Conservation (phyloP, 2,888 invertebrate species). For the Thecocarcelia acutangulata region DNA sequence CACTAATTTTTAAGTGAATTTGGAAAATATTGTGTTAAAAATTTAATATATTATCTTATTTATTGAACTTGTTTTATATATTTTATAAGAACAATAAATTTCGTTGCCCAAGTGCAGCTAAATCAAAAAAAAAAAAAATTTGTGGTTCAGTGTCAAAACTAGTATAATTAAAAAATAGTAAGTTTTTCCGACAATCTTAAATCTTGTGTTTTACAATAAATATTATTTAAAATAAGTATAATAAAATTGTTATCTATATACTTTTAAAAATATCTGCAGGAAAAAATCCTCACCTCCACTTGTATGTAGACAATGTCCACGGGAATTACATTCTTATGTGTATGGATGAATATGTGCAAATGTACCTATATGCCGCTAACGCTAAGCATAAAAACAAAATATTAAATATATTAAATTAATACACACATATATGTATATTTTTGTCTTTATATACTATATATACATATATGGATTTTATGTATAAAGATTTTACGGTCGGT, state of each 20-base stretch:
- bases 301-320: too few relatives aligned
- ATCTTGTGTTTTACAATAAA: neutral
- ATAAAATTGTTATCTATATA: neutral
- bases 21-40: neutral
- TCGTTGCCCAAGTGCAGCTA: neutral
- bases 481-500: too few relatives aligned
- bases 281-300: too few relatives aligned
- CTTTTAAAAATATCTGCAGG: too few relatives aligned
- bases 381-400: too few relatives aligned
- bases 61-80: neutral
- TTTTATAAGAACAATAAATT: neutral
- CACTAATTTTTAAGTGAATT: slow-evolving; percentile 20
- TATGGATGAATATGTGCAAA: too few relatives aligned
- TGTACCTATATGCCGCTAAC: too few relatives aligned
- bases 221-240: neutral
- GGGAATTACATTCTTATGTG: too few relatives aligned
- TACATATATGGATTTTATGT: too few relatives aligned
- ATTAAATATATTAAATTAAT: too few relatives aligned
- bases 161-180: neutral
- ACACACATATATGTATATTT: too few relatives aligned
- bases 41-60: neutral
- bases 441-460: too few relatives aligned
- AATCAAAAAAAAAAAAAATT: neutral
- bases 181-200: neutral
- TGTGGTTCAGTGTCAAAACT: neutral